Base-by-base conservation (phyloP, 2,888 invertebrate species). In the Biston stratarius region DNA sequence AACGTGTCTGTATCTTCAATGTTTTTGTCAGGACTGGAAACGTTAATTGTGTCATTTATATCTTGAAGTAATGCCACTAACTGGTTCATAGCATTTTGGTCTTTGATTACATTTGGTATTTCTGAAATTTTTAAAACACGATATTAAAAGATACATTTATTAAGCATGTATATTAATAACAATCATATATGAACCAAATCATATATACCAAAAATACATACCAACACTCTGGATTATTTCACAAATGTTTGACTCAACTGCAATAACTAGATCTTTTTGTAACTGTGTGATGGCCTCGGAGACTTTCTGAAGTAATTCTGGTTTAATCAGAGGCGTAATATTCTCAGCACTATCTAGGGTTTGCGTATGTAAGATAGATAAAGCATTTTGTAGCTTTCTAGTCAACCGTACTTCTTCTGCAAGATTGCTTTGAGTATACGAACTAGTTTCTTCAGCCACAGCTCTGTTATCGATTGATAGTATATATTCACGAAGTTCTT, bases 51-150 rank as follows among this genome's bases (percentile, higher is more conserved):
- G 6, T 84, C 79, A 45, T 81, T 88, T 1, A 92, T 83, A 65
- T 90, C 88, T 77, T 87, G 78, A 36, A 94, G 81, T 33, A 92
- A 76, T 10, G 48, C 64, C 74, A 87, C 82, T 9, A 94, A 74
- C 56, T 84, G 83, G 53, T 82, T 77, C 73, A 90, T 79, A 3
- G 88, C 82, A 57, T 82, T 78, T 77, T 80, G 80, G 72, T 79
- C 77, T 48, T 64, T 58, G 55, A 61, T 14, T 14, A 77, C 73
- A 24, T 53, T 51, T 5, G 51, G 11, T 40, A 53, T 24, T 68
- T 75, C 88, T 88, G 76, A 57, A 84, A 80, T 47, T 61, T 6
- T 3, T 51, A 56, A 33, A 51, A n/a, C 2, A 12, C 24, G 3
- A 9, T 36, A 24, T 14, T 14, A 8, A 36, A 14, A n/a, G 3